Percentiles rank a stretch among this genome's conserved stretches.
phyloP scores from a whole-genome alignment of 2,888 invertebrate species.

The Melanophora roralis region DNA sequence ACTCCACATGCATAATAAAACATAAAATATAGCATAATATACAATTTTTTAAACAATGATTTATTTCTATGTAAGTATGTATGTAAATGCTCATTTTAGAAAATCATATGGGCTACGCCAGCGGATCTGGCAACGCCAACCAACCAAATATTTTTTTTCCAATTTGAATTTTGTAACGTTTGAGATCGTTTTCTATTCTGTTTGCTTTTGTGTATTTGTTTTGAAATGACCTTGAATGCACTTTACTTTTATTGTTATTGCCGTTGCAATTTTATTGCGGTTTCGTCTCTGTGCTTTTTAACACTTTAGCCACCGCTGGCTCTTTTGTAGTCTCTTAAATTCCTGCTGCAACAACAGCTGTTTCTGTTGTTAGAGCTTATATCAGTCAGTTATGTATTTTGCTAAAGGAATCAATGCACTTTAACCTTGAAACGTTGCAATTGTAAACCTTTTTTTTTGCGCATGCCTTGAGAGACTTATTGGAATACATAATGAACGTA shows the following conservation, averaged over 20 bases:
- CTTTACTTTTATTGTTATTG: conserved; percentile 2
- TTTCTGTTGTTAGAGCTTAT: too few species aligned
- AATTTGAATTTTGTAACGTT: conserved; percentile 4
- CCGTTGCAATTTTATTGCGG: conserved; percentile 16
- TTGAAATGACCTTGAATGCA: conserved; percentile 61
- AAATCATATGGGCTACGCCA: too few species aligned
- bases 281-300: conserved; percentile 39
- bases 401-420: conserved; percentile 75
- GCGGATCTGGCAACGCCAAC: too few species aligned
- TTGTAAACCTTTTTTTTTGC: conserved; percentile 50
- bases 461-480: conserved; percentile 63
- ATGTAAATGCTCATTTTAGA: too few species aligned
- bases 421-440: conserved; percentile 75
- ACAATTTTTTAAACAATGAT: too few species aligned
- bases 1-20: too few species aligned
- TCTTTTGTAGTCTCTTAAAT: conserved; percentile 31
- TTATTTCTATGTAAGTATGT: too few species aligned
- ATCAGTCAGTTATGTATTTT: conserved; percentile 4
- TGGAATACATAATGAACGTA: not conserved
- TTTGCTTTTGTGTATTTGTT: conserved; percentile 20
- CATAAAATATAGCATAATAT: too few species aligned
- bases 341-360: not conserved
- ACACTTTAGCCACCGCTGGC: conserved; percentile 32
- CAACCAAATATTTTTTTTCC: not conserved
- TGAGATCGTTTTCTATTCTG: not conserved